Evolutionary conservation across 2,888 invertebrate species (phyloP).

Genomic region (Mythimna lalbum): DNA sequence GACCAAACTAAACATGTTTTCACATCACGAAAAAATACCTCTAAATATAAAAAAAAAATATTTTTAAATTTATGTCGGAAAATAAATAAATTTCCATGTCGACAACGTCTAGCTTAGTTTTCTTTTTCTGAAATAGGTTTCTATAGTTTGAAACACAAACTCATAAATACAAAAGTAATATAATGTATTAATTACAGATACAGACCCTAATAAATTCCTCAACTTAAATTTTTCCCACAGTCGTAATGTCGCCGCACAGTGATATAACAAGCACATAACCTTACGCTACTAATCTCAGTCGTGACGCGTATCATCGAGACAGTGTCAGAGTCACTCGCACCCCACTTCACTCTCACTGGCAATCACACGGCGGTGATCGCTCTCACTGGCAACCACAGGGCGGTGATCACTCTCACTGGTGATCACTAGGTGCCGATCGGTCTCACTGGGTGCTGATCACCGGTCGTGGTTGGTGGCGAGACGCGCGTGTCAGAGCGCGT

Average conservation of each 20-base stretch:
- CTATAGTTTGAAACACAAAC: not conserved
- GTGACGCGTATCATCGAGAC: conserved; percentile 43
- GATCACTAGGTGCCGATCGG: conserved; percentile 21
- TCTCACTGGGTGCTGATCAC: conserved; percentile 55
- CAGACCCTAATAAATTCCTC: not conserved
- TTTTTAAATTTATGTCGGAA: conserved; percentile 1
- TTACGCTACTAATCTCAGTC: conserved; percentile 66
- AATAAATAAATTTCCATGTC: conserved; percentile 1
- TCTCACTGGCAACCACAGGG: conserved; percentile 19
- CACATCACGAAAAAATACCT: not conserved
- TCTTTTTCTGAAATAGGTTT: not conserved
- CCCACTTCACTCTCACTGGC: conserved; percentile 43
- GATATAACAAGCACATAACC: conserved; percentile 40
- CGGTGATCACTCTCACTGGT: conserved; percentile 34
- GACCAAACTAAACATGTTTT: not conserved
- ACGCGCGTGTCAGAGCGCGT: conserved; percentile 82
- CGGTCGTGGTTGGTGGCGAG: conserved; percentile 68
- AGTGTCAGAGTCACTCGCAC: conserved; percentile 48
- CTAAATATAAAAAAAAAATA: not conserved
- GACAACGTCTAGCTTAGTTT: not conserved
- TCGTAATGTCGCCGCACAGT: conserved; percentile 6
- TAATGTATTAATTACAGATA: not conserved
- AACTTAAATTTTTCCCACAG: not conserved
- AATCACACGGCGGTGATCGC: conserved; percentile 19
- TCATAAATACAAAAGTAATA: conserved; percentile 12